Evolutionary conservation across 2,888 invertebrate genomes (phyloP).

Genomic region (Thymelicus lineola): DNA sequence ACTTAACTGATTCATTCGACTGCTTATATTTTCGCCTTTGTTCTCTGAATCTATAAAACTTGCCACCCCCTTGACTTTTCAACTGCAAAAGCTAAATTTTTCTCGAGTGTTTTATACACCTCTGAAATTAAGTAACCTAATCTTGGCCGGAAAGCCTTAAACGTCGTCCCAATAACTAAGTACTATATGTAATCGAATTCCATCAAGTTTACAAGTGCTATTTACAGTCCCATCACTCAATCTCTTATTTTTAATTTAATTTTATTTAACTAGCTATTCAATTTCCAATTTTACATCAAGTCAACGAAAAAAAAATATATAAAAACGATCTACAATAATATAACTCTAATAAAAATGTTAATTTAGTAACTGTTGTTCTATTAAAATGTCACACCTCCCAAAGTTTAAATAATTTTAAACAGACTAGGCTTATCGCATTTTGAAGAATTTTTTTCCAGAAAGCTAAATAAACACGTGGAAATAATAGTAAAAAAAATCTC

Average conservation of each 20-base stretch:
- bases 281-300: conserved; percentile 41
- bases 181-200: conserved; percentile 54
- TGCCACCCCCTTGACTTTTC: conserved; percentile 19
- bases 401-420: conserved; percentile 19
- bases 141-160: conserved; percentile 13
- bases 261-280: conserved; percentile 6
- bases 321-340: conserved; percentile 31
- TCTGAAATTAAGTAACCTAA: background rate
- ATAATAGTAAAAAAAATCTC: background rate
- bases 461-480: background rate
- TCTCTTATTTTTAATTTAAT: conserved; percentile 31
- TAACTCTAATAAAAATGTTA: conserved; percentile 28
- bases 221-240: conserved; percentile 55
- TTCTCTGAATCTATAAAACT: background rate
- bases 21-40: background rate
- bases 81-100: conserved; percentile 26
- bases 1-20: too few species aligned
- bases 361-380: background rate
- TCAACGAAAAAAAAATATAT: conserved; percentile 6
- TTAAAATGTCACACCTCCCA: conserved; percentile 2
- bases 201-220: conserved; percentile 62
- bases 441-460: background rate
- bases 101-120: conserved; percentile 6
- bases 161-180: conserved; percentile 55
- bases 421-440: conserved; percentile 20